Conservation (phyloP, 1,140 invertebrate species). For the Homalodisca vitripennis region DNA sequence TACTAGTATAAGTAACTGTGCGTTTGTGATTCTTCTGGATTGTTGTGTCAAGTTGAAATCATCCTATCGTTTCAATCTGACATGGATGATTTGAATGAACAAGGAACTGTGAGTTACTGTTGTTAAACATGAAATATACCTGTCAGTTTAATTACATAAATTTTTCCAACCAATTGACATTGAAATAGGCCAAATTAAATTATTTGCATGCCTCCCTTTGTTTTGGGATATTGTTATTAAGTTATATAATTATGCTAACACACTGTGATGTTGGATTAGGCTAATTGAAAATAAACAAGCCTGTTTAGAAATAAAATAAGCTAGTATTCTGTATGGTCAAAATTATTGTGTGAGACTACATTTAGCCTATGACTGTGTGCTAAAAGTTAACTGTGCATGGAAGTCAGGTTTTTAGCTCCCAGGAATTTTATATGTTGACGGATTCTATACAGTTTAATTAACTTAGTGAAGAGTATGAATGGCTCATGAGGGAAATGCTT, state of each 20-base stretch:
- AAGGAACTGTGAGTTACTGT: neutral
- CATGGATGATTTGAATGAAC: constrained; percentile 2
- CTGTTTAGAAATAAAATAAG: neutral
- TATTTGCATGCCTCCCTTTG: neutral
- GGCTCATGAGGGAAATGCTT: no score
- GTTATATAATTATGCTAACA: neutral
- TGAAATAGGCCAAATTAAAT: neutral
- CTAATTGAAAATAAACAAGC: neutral
- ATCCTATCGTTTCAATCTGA: no score
- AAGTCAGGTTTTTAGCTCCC: no score
- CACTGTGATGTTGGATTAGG: neutral
- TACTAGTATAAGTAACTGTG: no score
- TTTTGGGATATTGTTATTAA: neutral
- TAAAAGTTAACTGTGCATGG: no score
- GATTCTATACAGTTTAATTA: no score
- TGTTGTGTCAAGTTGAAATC: no score
- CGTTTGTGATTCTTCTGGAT: no score
- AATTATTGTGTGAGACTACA: no score
- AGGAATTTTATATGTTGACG: no score
- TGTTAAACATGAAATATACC: neutral
- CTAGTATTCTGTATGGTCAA: neutral
- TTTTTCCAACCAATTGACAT: neutral
- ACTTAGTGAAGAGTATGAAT: no score
- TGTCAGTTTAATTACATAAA: neutral
- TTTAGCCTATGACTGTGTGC: no score